phyloP scores from a whole-genome alignment of 2,113 vertebrate genomes.

The Bungarus multicinctus region DNA sequence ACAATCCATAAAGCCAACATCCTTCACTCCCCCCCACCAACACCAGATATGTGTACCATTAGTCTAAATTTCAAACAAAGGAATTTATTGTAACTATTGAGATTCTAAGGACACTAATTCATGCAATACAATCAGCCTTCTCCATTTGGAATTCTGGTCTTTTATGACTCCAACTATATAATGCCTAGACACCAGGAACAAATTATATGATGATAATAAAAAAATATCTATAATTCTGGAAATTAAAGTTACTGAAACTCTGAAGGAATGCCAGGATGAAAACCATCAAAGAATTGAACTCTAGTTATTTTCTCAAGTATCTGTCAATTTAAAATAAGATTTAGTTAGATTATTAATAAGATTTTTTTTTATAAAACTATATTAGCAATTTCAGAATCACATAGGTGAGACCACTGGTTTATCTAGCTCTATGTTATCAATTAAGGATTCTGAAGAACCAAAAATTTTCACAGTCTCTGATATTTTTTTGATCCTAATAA shows the following conservation, averaged over 20 bases:
- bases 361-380: neutral
- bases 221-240: neutral
- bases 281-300: neutral
- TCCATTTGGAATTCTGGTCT: neutral
- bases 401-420: neutral
- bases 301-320: neutral
- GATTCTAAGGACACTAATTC: conserved; percentile 36
- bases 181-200: neutral
- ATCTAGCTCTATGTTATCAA: neutral
- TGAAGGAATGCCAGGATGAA: neutral
- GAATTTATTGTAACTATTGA: neutral
- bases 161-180: neutral
- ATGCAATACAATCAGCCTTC: neutral
- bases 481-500: neutral
- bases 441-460: neutral
- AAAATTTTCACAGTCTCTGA: neutral
- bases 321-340: neutral
- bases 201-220: neutral
- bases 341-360: neutral
- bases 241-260: neutral
- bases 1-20: neutral
- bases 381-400: neutral
- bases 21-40: too few species aligned
- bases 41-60: neutral
- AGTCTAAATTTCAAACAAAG: neutral